Percentiles rank a stretch among this genome's conserved stretches.
These are phyloP conservation scores for Chloropsis hardwickii DNA, from an alignment of 2,113 vertebrate species.

Conservation along the genomic window DNA sequence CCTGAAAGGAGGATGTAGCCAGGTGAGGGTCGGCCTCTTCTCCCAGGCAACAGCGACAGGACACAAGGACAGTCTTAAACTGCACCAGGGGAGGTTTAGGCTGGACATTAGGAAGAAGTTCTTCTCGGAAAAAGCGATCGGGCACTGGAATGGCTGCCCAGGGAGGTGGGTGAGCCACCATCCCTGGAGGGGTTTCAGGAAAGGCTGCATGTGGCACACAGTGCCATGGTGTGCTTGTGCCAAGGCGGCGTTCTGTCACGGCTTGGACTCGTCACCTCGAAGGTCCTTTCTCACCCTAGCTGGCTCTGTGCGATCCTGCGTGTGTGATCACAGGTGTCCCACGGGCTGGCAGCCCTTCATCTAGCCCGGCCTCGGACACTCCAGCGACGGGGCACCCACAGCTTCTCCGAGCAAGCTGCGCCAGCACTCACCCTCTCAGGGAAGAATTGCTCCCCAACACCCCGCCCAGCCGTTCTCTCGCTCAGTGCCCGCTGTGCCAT, in stretches of 20 bases:
- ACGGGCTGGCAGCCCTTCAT: not conserved
- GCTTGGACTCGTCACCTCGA: too few species aligned
- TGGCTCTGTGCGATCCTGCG: too few species aligned
- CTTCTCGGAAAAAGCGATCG: not conserved
- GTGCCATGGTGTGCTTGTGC: not conserved
- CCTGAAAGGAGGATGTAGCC: not conserved
- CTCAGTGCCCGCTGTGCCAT: rapidly evolving
- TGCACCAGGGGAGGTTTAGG: not conserved
- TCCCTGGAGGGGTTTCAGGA: not conserved
- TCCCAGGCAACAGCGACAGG: not conserved
- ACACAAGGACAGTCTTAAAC: not conserved
- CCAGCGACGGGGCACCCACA: not conserved
- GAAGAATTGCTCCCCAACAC: rapidly evolving
- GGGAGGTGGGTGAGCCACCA: not conserved
- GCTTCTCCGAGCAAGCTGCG: too few species aligned
- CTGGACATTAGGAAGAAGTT: not conserved
- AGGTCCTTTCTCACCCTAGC: rapidly evolving
- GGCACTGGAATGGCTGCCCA: not conserved
- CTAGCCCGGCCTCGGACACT: not conserved
- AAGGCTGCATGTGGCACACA: not conserved
- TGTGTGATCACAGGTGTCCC: too few species aligned
- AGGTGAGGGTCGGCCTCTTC: not conserved
- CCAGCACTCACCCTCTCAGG: not conserved
- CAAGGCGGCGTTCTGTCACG: not conserved
- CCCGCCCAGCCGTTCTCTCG: rapidly evolving